phyloP scores from a whole-genome alignment of 2,113 vertebrate genomes.

The Eudyptes chrysolophus region DNA sequence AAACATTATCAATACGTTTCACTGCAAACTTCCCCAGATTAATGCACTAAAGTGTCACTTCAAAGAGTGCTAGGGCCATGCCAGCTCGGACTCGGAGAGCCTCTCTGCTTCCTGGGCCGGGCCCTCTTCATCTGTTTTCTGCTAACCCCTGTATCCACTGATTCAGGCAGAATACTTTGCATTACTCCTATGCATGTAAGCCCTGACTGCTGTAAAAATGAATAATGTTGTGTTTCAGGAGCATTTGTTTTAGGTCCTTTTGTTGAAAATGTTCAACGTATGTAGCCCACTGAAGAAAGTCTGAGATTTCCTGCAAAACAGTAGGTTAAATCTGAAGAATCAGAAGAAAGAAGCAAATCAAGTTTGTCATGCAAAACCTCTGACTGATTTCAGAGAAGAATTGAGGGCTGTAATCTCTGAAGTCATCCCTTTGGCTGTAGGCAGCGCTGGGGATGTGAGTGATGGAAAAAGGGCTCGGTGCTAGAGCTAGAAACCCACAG shows the following conservation, averaged over 20 bases:
- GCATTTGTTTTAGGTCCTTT: not conserved
- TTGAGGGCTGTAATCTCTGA: not conserved
- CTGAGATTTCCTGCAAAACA: not conserved
- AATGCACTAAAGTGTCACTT: too few relatives aligned
- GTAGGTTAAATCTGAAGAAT: not conserved
- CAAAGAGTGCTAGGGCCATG: not conserved
- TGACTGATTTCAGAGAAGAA: not conserved
- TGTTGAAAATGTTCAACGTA: fast-evolving
- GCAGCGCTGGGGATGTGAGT: not conserved
- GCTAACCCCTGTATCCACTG: too few relatives aligned
- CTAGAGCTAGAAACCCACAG: not conserved
- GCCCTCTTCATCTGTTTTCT: not conserved
- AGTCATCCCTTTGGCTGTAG: not conserved
- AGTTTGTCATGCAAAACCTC: not conserved
- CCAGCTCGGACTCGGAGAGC: not conserved
- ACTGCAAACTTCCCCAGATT: too few relatives aligned
- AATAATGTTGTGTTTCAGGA: not conserved
- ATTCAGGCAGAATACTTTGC: not conserved
- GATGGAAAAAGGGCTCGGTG: not conserved
- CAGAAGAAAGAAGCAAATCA: not conserved
- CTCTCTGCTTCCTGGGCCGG: not conserved
- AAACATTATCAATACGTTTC: fast-evolving
- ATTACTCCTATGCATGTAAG: not conserved
- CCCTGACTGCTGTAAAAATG: not conserved
- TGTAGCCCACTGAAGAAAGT: too few relatives aligned